Percentiles rank a stretch among this genome's conserved stretches.
Evolutionary conservation across 2,888 invertebrate species (phyloP).

Genomic region (Cylindroiulus punctatus): DNA sequence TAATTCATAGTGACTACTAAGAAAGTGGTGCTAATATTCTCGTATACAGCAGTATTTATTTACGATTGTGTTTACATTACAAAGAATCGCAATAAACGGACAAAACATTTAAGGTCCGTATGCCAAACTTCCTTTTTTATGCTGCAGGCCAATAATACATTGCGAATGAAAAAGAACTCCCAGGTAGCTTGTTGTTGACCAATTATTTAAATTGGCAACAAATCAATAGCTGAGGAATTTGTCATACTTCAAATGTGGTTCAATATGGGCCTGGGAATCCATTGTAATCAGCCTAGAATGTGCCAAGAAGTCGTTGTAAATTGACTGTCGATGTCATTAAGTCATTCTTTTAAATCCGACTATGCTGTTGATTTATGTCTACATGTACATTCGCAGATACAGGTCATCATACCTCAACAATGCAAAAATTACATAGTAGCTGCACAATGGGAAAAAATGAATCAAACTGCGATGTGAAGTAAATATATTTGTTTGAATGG

Average conservation of each 20-base stretch:
- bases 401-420: neutral
- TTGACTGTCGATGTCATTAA: neutral
- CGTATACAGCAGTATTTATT: neutral
- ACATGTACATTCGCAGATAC: neutral
- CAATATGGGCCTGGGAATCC: neutral
- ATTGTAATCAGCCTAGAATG: neutral
- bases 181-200: too few relatives aligned
- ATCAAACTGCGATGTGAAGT: too few relatives aligned
- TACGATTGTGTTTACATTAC: neutral
- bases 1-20: neutral
- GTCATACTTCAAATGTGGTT: too few relatives aligned
- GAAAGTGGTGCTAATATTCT: neutral
- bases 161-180: too few relatives aligned
- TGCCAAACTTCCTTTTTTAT: too few relatives aligned
- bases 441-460: too few relatives aligned
- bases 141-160: too few relatives aligned
- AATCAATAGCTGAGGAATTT: too few relatives aligned
- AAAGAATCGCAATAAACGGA: neutral
- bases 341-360: neutral
- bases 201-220: too few relatives aligned
- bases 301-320: neutral
- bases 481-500: too few relatives aligned
- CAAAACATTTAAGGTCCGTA: neutral
- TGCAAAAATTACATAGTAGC: neutral
- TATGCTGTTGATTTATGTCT: slow-evolving; percentile 6